Conservation (phyloP, 2,797 vertebrate genomes). For the Avahi laniger region DNA sequence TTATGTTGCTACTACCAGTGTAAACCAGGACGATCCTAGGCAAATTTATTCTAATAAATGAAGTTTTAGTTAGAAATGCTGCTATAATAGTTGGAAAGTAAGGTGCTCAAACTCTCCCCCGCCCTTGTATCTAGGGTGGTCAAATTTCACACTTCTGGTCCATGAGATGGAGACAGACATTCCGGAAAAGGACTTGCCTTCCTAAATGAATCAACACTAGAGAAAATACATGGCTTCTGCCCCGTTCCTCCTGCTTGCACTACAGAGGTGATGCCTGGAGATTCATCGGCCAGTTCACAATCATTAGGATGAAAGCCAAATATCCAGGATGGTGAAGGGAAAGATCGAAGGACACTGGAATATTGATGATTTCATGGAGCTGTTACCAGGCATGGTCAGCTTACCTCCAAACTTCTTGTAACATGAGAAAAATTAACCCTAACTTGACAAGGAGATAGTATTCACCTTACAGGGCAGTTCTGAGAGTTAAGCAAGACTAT, state of each 20-base stretch:
- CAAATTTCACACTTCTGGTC: neutral
- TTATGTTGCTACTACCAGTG: neutral
- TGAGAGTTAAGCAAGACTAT: neutral
- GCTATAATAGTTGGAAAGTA: neutral
- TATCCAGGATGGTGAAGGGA: neutral
- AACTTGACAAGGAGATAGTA: neutral
- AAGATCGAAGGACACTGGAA: neutral
- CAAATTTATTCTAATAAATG: neutral
- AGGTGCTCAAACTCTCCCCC: neutral
- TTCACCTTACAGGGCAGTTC: neutral
- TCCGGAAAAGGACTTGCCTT: neutral
- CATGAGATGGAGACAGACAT: neutral
- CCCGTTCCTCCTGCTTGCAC: neutral
- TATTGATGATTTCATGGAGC: neutral
- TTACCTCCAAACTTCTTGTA: neutral
- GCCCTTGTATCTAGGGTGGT: rapidly evolving
- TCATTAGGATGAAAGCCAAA: neutral
- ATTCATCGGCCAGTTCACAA: neutral
- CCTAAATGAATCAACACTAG: neutral
- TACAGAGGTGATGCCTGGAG: neutral
- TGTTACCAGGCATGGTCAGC: neutral
- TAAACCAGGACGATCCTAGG: neutral
- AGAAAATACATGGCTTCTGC: neutral
- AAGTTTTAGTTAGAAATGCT: neutral
- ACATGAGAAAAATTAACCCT: neutral